These are phyloP conservation scores for Desmodus rotundus DNA, from an alignment of 2,113 vertebrate species.

Conservation along the genomic window DNA sequence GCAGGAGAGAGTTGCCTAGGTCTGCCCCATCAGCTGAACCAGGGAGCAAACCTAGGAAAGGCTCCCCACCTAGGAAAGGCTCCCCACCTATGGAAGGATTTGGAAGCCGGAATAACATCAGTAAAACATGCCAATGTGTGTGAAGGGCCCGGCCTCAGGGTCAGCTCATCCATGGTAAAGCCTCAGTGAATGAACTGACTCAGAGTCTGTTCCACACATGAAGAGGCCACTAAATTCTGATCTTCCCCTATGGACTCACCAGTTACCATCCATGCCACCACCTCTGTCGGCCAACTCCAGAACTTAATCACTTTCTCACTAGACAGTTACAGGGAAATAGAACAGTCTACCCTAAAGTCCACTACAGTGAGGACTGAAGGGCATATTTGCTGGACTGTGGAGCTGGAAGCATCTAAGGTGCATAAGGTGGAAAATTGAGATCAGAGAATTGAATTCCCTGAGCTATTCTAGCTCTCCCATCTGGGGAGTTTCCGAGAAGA, in stretches of 20 bases:
- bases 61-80: too few relatives aligned
- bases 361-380: background rate
- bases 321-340: background rate
- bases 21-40: background rate
- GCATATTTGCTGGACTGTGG: background rate
- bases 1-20: background rate
- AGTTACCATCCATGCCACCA: background rate
- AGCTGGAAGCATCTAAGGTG: background rate
- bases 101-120: background rate
- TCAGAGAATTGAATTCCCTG: conserved; percentile 38
- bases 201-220: background rate
- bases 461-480: background rate
- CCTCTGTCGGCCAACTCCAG: background rate
- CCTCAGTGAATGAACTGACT: background rate
- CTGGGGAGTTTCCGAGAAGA: conserved; percentile 1
- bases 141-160: background rate
- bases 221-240: background rate
- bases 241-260: background rate
- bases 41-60: background rate
- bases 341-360: background rate
- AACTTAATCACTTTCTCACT: background rate
- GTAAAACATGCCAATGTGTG: background rate
- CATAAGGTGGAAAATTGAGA: background rate
- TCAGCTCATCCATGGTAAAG: background rate
- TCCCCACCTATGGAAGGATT: background rate